These are phyloP conservation scores for Morbakka virulenta DNA, from an alignment of 30 jellyfish, hydroid and myxozoan species.

Conservation along the genomic window DNA sequence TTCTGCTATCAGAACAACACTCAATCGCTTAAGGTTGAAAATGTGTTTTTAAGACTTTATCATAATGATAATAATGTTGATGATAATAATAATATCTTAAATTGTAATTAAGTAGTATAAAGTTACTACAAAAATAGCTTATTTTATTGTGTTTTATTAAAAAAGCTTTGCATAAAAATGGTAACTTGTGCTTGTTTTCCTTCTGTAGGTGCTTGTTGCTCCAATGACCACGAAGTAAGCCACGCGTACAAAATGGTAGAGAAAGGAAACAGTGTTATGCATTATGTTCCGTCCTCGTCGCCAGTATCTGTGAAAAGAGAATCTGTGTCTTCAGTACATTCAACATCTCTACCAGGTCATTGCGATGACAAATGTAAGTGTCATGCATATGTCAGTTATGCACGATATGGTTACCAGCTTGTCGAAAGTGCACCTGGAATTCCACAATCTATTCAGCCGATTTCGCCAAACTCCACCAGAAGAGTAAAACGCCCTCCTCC, in stretches of 20 bases:
- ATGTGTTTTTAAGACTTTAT: too few relatives aligned
- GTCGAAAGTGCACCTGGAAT: slow-evolving; percentile 77
- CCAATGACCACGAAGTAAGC: slow-evolving; percentile 17
- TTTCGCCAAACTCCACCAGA: slow-evolving; percentile 47
- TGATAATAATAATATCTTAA: too few relatives aligned
- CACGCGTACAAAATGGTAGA: slow-evolving; percentile 48
- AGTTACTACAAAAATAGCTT: too few relatives aligned
- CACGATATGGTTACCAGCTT: slow-evolving; percentile 80
- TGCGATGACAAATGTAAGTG: slow-evolving; percentile 84
- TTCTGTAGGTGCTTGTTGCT: slow-evolving; percentile 67
- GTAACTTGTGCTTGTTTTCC: neutral
- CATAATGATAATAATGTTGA: too few relatives aligned
- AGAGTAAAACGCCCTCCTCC: slow-evolving; percentile 62
- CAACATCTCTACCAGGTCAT: slow-evolving; percentile 49
- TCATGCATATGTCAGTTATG: slow-evolving; percentile 64
- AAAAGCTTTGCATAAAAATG: too few relatives aligned
- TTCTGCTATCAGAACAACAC: too few relatives aligned
- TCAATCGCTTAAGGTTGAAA: too few relatives aligned
- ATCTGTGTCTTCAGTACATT: slow-evolving; percentile 31
- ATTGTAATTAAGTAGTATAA: too few relatives aligned
- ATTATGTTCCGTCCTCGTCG: slow-evolving; percentile 45
- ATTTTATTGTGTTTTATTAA: too few relatives aligned
- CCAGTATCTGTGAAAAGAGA: slow-evolving; percentile 28
- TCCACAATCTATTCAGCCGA: slow-evolving; percentile 77
- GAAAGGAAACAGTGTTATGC: slow-evolving; percentile 56